These are phyloP conservation scores for Clarias magur DNA, from an alignment of 2,113 vertebrate species.

Conservation along the genomic window DNA sequence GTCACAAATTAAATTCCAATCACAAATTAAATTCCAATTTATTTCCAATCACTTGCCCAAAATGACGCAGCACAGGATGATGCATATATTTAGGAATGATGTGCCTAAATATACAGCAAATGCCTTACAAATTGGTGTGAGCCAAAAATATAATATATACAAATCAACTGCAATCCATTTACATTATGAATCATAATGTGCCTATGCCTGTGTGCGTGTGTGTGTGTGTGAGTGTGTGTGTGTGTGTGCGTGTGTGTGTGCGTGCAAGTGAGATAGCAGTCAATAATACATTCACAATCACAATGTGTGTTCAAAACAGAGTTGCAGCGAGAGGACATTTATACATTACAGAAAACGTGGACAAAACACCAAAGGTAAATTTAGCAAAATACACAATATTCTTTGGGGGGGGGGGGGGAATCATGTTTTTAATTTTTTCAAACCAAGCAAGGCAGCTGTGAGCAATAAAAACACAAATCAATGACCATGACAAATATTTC, in stretches of 20 bases:
- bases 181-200: not conserved
- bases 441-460: conserved; percentile 55
- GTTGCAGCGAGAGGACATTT: conserved; percentile 35
- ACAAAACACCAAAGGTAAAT: conserved; percentile 51
- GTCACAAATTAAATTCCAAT: not conserved
- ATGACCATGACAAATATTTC: conserved; percentile 13
- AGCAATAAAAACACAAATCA: conserved; percentile 41
- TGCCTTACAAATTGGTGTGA: not conserved
- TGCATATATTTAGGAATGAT: not conserved
- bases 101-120: not conserved
- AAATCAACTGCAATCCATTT: not conserved
- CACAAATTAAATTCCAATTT: not conserved
- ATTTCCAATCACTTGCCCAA: conserved; percentile 3
- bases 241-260: conserved; percentile 5
- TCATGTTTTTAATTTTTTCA: not conserved
- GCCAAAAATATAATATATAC: conserved; percentile 7
- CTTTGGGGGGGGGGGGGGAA: conserved; percentile 48
- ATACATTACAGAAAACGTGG: conserved; percentile 40
- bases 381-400: conserved; percentile 50
- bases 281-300: conserved; percentile 59
- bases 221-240: conserved; percentile 8
- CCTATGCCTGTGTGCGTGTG: not conserved
- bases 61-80: not conserved
- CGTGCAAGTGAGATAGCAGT: conserved; percentile 35
- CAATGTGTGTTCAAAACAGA: conserved; percentile 34